Conservation (phyloP, 2,113 vertebrate species). For the Entomyzon cyanotis region DNA sequence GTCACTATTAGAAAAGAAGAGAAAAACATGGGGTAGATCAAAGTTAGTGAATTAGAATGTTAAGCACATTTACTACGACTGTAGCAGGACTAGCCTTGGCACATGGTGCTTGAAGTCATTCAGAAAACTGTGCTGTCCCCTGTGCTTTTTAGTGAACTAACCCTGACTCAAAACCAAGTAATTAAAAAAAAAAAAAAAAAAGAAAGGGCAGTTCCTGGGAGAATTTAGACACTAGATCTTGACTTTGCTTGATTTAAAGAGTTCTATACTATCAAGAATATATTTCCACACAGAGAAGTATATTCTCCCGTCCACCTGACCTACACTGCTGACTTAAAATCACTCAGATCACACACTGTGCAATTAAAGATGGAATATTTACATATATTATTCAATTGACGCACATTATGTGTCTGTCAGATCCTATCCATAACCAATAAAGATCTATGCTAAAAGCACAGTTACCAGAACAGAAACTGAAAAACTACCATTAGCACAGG, state of each 20-base stretch:
- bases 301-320: background rate
- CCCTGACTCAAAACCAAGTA: background rate
- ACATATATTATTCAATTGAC: background rate
- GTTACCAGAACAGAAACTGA: background rate
- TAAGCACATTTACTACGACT: background rate
- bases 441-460: background rate
- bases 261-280: background rate
- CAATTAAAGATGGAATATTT: background rate
- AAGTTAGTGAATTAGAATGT: background rate
- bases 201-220: background rate
- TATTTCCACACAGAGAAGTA: background rate
- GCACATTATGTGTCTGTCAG: background rate
- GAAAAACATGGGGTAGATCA: background rate
- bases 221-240: background rate
- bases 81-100: background rate
- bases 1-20: conserved; percentile 72
- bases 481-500: background rate
- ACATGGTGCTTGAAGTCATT: background rate
- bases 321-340: background rate
- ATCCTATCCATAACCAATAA: background rate
- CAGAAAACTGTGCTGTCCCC: background rate
- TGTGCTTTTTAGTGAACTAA: background rate
- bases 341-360: background rate
- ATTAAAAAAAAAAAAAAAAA: background rate
- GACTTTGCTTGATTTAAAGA: background rate